Evolutionary conservation across 2,888 invertebrate species (phyloP).

Genomic region (Synergus japonicus): DNA sequence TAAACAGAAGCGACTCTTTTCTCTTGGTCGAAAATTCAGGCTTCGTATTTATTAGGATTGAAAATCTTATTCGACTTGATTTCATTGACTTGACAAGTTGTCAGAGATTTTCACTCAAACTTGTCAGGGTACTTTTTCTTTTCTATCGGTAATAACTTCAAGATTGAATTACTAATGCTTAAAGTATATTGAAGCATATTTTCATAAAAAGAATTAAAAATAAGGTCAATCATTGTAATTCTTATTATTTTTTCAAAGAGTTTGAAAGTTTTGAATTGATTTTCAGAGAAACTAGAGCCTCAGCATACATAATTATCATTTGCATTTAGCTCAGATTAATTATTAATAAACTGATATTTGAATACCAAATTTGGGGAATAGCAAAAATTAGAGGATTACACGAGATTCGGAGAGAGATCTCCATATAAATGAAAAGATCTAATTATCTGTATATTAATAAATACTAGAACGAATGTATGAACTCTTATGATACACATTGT

Average conservation of each 20-base stretch:
- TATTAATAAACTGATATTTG: slow-evolving; percentile 3
- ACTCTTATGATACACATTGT: no score
- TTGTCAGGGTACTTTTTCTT: background rate
- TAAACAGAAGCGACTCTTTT: background rate
- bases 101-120: background rate
- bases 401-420: background rate
- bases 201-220: background rate
- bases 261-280: background rate
- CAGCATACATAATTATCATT: background rate
- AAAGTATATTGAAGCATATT: background rate
- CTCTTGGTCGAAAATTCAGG: background rate
- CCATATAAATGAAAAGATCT: no score
- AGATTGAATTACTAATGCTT: background rate
- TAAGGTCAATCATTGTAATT: background rate
- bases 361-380: background rate
- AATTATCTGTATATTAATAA: background rate
- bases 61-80: background rate
- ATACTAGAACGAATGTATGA: background rate
- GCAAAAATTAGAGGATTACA: background rate
- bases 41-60: background rate
- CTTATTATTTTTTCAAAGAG: background rate
- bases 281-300: background rate
- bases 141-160: background rate
- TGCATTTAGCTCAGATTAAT: background rate
- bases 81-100: background rate